phyloP scores from a whole-genome alignment of 2,888 invertebrate species.

The Adelphocoris suturalis region DNA sequence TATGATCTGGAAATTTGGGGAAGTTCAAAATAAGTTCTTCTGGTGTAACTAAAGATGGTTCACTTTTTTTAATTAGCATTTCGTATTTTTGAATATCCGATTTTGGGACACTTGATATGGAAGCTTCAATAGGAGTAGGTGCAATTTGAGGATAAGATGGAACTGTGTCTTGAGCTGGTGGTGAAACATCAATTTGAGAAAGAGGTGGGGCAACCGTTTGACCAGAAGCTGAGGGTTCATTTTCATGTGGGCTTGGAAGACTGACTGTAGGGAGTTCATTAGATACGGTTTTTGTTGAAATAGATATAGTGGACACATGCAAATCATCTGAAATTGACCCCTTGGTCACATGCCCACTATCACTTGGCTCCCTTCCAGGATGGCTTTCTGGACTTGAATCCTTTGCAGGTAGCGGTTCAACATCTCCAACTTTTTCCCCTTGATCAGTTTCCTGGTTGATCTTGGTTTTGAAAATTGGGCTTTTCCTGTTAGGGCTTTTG shows the following conservation, averaged over 20 bases:
- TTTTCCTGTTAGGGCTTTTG: not conserved
- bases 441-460: no score
- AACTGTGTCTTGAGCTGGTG: not conserved
- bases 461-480: no score
- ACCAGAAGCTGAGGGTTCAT: not conserved
- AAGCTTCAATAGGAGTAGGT: not conserved
- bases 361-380: no score
- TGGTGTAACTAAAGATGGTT: not conserved
- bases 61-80: not conserved
- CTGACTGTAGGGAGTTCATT: no score
- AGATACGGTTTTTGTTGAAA: not conserved
- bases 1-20: slow-evolving; percentile 41
- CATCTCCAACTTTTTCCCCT: no score
- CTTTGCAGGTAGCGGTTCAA: no score
- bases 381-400: no score
- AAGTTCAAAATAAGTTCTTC: not conserved
- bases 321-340: no score
- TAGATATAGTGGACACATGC: not conserved
- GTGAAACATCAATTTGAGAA: not conserved
- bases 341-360: no score
- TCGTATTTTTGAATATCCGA: not conserved
- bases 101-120: not conserved
- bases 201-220: not conserved
- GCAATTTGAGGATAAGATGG: not conserved
- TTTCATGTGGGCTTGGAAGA: no score